Evolutionary conservation across 2,113 vertebrate genomes (phyloP).

Genomic region (Pycnonotus jocosus): DNA sequence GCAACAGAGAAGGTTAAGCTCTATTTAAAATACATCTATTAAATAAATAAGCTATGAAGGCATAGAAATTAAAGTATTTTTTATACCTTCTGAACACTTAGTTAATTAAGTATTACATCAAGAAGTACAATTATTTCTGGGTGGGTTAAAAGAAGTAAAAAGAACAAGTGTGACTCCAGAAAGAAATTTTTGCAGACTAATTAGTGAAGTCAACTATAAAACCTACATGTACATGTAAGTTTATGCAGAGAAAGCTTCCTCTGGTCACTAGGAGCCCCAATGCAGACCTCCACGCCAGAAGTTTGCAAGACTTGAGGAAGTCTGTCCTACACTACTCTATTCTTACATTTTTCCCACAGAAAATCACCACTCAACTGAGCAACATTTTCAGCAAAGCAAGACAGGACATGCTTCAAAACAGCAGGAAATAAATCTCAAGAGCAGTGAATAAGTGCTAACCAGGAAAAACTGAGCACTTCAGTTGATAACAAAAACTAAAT

Average conservation of each 20-base stretch:
- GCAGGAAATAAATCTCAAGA: neutral
- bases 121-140: neutral
- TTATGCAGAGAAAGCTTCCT: neutral
- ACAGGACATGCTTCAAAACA: neutral
- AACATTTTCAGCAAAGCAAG: neutral
- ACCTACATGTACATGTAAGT: neutral
- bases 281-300: neutral
- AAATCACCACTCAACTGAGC: neutral
- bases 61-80: neutral
- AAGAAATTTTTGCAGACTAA: neutral
- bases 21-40: neutral
- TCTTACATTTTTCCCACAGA: neutral
- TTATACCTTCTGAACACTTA: neutral
- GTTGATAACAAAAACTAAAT: neutral
- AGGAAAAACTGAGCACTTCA: neutral
- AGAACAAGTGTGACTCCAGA: neutral
- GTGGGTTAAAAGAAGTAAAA: neutral
- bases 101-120: neutral
- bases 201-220: neutral
- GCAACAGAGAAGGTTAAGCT: neutral
- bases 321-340: neutral
- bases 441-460: neutral
- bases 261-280: neutral
- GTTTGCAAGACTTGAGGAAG: neutral
- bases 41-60: neutral